Percentiles rank a stretch among this genome's conserved stretches.
Evolutionary conservation across 2,797 vertebrate genomes (phyloP).

Genomic region (Meriones psammophilus): DNA sequence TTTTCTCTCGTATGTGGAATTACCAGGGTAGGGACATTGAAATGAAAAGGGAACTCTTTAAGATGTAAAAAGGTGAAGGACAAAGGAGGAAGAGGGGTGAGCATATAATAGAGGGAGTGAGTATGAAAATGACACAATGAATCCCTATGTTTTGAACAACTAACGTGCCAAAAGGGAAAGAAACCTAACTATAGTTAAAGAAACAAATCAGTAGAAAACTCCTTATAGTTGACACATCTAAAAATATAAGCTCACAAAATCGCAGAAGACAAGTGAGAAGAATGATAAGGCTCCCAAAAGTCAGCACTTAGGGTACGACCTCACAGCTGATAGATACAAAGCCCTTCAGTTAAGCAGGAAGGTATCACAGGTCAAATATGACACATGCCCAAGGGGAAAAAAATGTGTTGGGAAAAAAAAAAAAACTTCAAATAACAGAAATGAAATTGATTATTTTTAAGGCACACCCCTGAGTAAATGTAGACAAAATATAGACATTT

Average conservation of each 20-base stretch:
- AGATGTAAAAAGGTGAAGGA: too few relatives aligned
- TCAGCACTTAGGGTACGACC: background rate
- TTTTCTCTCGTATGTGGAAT: background rate
- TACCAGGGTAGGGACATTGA: too few relatives aligned
- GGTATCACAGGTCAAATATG: background rate
- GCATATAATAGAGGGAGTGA: background rate
- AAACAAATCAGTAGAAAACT: background rate
- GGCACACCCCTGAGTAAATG: background rate
- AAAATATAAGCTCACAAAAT: slow-evolving; percentile 23
- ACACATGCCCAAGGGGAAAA: background rate
- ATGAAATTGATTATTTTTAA: background rate
- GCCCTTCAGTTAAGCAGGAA: background rate
- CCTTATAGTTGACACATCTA: background rate
- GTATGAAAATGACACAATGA: background rate
- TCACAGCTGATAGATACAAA: background rate
- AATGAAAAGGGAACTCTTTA: too few relatives aligned
- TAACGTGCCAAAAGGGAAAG: background rate
- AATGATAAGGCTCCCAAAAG: background rate
- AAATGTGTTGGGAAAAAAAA: background rate
- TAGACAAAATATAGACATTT: background rate
- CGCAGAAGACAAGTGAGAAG: background rate
- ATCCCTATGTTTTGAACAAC: background rate
- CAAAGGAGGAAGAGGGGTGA: background rate
- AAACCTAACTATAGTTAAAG: background rate
- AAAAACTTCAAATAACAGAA: background rate